A percentile compares a stretch with the other conserved stretches of the same genome.
Evolutionary conservation across 1,140 invertebrate species (phyloP).

Genomic region (Idris sp.): DNA sequence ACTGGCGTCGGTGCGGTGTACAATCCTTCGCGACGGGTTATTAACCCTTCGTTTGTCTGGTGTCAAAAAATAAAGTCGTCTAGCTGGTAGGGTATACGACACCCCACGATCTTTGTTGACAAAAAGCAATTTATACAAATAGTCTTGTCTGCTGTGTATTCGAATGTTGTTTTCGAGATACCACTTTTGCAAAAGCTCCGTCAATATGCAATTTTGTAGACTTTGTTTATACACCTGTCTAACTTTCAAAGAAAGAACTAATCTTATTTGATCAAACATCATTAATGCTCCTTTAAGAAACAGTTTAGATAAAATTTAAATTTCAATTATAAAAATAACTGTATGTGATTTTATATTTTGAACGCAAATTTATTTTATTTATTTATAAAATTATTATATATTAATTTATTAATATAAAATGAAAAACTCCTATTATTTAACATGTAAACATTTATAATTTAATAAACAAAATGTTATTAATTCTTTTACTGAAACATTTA

Average conservation of each 20-base stretch:
- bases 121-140: slow-evolving; percentile 58
- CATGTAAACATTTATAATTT: no score
- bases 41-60: slow-evolving; percentile 62
- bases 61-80: slow-evolving; percentile 63
- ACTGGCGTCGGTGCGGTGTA: slow-evolving; percentile 39
- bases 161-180: slow-evolving; percentile 38
- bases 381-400: no score
- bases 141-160: slow-evolving; percentile 51
- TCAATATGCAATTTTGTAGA: slow-evolving; percentile 20
- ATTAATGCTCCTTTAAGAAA: slow-evolving; percentile 20
- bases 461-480: no score
- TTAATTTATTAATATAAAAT: no score
- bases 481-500: no score
- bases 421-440: no score
- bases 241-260: not conserved
- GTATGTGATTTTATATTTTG: no score
- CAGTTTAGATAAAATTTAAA: no score
- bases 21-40: slow-evolving; percentile 59
- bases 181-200: slow-evolving; percentile 35
- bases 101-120: slow-evolving; percentile 56
- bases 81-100: slow-evolving; percentile 51
- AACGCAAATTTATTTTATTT: no score
- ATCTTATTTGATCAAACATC: slow-evolving; percentile 33
- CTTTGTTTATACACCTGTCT: slow-evolving; percentile 36
- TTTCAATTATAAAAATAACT: no score